Conservation (phyloP, 2,797 vertebrate species). For the Clarias pachynema region DNA sequence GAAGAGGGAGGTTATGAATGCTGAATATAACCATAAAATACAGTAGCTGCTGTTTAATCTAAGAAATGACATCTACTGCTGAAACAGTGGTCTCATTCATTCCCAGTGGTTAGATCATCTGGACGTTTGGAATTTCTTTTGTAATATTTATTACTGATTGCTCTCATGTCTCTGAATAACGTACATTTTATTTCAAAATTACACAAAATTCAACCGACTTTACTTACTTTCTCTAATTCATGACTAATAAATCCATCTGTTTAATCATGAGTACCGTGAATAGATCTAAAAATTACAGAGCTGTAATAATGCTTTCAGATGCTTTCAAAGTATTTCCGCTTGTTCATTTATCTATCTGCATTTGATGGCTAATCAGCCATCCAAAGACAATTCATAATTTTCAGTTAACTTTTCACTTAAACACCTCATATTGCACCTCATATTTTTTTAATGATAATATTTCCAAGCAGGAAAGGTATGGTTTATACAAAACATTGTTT, state of each 20-base stretch:
- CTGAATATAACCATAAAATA: not conserved
- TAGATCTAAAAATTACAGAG: not conserved
- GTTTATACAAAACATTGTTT: not conserved
- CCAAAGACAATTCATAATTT: not conserved
- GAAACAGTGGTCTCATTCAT: not conserved
- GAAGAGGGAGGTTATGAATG: conserved; percentile 7
- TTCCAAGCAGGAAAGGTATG: not conserved
- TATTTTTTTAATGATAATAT: not conserved
- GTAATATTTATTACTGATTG: not conserved
- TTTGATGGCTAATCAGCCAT: not conserved
- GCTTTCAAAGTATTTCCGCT: not conserved
- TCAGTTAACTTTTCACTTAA: not conserved
- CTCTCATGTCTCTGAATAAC: not conserved
- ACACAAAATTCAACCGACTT: not conserved
- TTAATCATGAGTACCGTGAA: conserved; percentile 8
- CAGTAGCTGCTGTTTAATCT: conserved; percentile 3
- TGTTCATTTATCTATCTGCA: not conserved
- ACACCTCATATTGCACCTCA: not conserved
- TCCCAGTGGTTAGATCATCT: not conserved
- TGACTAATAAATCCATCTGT: not conserved
- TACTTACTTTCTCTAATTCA: not conserved
- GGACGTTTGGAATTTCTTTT: not conserved
- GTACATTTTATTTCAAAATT: not conserved
- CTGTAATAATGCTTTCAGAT: not conserved
- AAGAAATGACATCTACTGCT: not conserved